Percentiles rank a stretch among this genome's conserved stretches.
These are phyloP conservation scores for Plusia festucae DNA, from an alignment of 2,888 invertebrate genomes.

Conservation along the genomic window DNA sequence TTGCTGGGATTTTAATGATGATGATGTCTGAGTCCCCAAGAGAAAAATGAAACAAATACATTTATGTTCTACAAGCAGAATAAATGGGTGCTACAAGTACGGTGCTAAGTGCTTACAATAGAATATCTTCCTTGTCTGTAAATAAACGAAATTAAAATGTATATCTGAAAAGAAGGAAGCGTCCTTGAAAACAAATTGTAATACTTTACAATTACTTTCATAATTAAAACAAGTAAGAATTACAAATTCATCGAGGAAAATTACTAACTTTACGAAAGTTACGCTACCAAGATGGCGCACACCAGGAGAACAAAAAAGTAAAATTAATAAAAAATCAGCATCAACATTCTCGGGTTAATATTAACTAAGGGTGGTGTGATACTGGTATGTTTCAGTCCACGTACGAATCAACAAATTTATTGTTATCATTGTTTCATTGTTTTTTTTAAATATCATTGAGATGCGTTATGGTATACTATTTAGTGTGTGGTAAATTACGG, in stretches of 20 bases:
- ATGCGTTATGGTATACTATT: no score
- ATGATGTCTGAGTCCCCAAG: no score
- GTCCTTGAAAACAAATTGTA: neutral
- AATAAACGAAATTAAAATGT: no score
- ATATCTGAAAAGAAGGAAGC: neutral
- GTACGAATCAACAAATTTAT: neutral
- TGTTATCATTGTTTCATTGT: neutral
- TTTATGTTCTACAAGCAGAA: no score
- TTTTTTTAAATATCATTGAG: no score
- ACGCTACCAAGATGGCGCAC: neutral
- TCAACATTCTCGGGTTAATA: constrained; percentile 8
- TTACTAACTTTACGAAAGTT: constrained; percentile 1
- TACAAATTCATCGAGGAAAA: neutral
- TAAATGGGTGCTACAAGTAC: no score
- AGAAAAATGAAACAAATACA: no score
- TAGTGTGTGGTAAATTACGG: no score
- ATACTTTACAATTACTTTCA: constrained; percentile 2
- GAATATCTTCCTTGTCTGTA: no score
- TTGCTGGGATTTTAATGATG: no score
- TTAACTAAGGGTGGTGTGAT: constrained; percentile 3
- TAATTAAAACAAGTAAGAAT: constrained; percentile 3
- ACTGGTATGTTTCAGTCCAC: neutral
- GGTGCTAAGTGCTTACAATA: no score
- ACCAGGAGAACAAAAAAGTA: neutral
- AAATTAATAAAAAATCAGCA: constrained; percentile 15